Base-by-base conservation (phyloP, 1,140 invertebrate species). In the Lasioglossum baleicum region DNA sequence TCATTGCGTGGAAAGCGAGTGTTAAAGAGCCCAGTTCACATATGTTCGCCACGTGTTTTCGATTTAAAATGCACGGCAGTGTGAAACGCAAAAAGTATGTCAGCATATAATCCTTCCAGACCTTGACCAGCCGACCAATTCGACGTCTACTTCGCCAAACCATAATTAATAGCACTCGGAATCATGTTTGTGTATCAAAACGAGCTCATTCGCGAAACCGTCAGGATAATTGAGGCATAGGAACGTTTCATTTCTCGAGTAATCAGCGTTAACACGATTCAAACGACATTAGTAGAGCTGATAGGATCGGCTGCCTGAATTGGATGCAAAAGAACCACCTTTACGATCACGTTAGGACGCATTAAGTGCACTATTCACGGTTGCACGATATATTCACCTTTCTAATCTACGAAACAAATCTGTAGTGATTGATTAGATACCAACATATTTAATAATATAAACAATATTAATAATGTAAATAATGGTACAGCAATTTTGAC, bases 161-260 rank as follows among this genome's bases (percentile, higher is more conserved):
- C 48, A 51, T 4, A 0, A 56, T 20, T 15, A 20, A 56, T 15
- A 20, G 17, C 15, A 6, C 53, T 4, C 48, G 48, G 42, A 56
- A 20, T 26, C 42, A 31, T 22, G 72, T 44, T 44, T 65, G 42
- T 44, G 60, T 76, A 69, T 76, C 74, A 7, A 53, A 48, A 60
- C 17, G 13, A 42, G 20, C 15, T 5, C 35, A 35, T 5, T 17
- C 64, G 17, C 22, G 35, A 8, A 22, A 35, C 26, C 61, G 26
- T 31, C 7, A 26, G 2, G 7, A 63, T 67, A 51, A 53, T 70
- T 42, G 67, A 26, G 22, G 22, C 11, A 8, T 51, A 11, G 42
- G 11, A 26, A 20, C 40, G 26, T 69, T 69, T 69, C 44, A 48
- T 69, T 69, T 22, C 65, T 61, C 53, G 22, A 11, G 20, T 48